These are phyloP conservation scores for Thymallus thymallus DNA, from an alignment of 2,113 vertebrate genomes.

Conservation along the genomic window DNA sequence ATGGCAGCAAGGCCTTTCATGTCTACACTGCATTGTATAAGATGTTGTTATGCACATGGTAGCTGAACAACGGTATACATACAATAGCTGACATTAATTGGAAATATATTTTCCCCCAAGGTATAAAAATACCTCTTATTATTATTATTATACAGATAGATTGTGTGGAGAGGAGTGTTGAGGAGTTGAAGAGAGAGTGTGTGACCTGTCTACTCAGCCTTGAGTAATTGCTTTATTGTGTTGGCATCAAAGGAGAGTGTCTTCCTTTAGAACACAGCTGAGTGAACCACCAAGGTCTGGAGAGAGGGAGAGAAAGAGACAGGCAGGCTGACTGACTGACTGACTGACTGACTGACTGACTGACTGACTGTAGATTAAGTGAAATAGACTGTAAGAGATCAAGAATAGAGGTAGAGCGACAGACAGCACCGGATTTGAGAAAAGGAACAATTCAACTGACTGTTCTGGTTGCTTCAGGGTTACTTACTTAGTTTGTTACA, in stretches of 20 bases:
- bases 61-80: no score
- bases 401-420: slow-evolving; percentile 6
- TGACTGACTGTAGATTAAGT: no score
- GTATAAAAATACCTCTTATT: not conserved
- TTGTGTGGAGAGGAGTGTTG: not conserved
- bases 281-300: not conserved
- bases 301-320: not conserved
- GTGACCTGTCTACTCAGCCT: slow-evolving; percentile 33
- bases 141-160: not conserved
- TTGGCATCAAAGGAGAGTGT: slow-evolving; percentile 23
- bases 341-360: no score
- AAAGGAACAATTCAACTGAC: not conserved
- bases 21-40: no score
- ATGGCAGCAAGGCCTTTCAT: no score
- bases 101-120: no score
- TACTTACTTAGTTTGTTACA: not conserved
- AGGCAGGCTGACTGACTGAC: no score
- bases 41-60: no score
- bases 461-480: slow-evolving; percentile 21
- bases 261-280: not conserved
- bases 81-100: no score
- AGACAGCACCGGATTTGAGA: not conserved
- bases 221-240: slow-evolving; percentile 32
- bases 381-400: no score
- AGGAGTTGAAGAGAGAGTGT: slow-evolving; percentile 9